phyloP scores from a whole-genome alignment of 2,888 invertebrate genomes.

The Brachyptera risi region DNA sequence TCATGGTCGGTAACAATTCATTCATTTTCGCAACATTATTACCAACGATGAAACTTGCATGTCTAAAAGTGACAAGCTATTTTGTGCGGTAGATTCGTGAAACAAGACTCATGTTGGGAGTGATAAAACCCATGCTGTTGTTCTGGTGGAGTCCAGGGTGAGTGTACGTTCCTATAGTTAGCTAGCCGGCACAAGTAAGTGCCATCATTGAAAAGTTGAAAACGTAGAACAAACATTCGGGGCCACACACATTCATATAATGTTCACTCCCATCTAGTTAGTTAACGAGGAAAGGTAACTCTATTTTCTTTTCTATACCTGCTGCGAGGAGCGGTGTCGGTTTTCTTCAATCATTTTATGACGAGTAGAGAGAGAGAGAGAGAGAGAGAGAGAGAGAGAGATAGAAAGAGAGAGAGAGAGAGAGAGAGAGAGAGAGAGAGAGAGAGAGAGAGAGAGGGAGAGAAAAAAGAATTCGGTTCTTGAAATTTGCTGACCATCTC shows the following conservation, averaged over 20 bases:
- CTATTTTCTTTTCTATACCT: background rate
- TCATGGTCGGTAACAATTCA: background rate
- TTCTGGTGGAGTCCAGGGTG: too few species aligned
- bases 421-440: too few species aligned
- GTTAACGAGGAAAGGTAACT: background rate
- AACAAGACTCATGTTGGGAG: background rate
- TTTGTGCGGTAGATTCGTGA: background rate
- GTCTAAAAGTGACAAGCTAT: background rate
- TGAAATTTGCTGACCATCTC: background rate
- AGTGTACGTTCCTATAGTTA: too few species aligned
- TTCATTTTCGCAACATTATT: background rate
- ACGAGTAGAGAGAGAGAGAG: background rate
- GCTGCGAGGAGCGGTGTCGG: background rate
- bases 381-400: too few species aligned
- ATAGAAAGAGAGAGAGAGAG: too few species aligned
- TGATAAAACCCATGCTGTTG: background rate
- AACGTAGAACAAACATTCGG: conserved; percentile 9
- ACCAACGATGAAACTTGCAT: background rate
- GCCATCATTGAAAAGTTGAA: background rate
- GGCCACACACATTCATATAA: background rate
- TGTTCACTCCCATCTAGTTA: background rate
- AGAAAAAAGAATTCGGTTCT: background rate
- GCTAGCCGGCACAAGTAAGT: background rate
- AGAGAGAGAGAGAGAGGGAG: too few species aligned
- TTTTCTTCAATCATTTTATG: background rate